Percentiles rank a stretch among this genome's conserved stretches.
Conservation (phyloP, 2,888 invertebrate genomes). For the Automeris io region DNA sequence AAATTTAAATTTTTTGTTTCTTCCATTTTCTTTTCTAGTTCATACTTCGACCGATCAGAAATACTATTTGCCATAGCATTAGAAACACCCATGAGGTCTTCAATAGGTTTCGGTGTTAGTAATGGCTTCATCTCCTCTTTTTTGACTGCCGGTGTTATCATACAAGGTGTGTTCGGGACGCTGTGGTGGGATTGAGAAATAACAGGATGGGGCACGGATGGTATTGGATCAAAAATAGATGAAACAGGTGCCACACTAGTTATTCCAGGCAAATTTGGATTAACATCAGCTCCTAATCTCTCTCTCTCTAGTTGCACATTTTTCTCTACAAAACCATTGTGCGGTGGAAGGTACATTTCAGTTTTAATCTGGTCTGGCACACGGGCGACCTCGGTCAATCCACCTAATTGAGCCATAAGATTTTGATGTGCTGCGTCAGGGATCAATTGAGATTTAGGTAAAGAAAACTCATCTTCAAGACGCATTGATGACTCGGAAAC, state of each 20-base stretch:
- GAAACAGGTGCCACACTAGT: conserved; percentile 71
- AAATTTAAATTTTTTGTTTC: conserved; percentile 76
- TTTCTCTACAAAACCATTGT: conserved; percentile 65
- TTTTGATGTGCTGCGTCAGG: conserved; percentile 56
- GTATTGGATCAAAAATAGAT: conserved; percentile 81
- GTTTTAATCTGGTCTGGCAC: conserved; percentile 56
- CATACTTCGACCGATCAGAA: conserved; percentile 61
- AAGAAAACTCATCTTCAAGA: conserved; percentile 64
- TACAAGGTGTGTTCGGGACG: conserved; percentile 33
- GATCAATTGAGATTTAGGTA: conserved; percentile 54
- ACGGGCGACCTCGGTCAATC: conserved; percentile 53
- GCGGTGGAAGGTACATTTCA: conserved; percentile 55
- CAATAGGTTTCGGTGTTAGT: conserved; percentile 82
- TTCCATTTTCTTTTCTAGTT: conserved; percentile 79
- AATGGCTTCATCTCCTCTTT: conserved; percentile 79
- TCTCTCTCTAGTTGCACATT: conserved; percentile 50
- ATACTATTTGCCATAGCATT: conserved; percentile 55
- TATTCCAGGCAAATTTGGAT: conserved; percentile 38
- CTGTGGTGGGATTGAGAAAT: conserved; percentile 52
- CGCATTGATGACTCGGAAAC: conserved; percentile 66
- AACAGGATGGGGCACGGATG: conserved; percentile 52
- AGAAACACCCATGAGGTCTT: conserved; percentile 78
- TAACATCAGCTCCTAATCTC: conserved; percentile 42
- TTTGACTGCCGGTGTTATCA: conserved; percentile 59
- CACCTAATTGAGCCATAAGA: conserved; percentile 66